Conservation (phyloP, 2,888 invertebrate species). For the Thumatha senex region DNA sequence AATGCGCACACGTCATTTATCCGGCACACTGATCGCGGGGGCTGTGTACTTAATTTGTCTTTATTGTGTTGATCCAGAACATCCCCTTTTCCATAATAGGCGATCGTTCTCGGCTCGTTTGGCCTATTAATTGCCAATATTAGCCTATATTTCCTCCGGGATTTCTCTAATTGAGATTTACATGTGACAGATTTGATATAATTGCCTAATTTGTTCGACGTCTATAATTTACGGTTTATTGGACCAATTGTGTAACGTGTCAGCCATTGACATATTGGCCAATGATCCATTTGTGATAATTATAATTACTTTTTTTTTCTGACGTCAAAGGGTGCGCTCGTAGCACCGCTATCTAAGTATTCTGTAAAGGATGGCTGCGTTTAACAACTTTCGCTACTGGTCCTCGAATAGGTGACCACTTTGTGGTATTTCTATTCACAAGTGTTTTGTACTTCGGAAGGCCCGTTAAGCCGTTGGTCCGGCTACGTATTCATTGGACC, state of each 20-base stretch:
- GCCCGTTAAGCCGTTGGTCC: too few species aligned
- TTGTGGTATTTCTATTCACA: too few species aligned
- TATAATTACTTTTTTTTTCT: too few species aligned
- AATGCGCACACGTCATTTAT: slow-evolving; percentile 51
- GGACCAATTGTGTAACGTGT: slow-evolving; percentile 7
- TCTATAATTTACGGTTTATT: slow-evolving; percentile 19
- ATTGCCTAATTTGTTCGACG: slow-evolving; percentile 16
- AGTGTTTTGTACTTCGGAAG: too few species aligned
- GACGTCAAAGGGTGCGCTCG: too few species aligned
- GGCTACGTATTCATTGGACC: too few species aligned
- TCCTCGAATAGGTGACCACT: too few species aligned
- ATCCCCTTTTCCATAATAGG: slow-evolving; percentile 40
- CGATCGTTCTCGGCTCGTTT: slow-evolving; percentile 59
- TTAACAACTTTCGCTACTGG: too few species aligned
- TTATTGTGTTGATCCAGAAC: slow-evolving; percentile 53
- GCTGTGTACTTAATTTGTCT: slow-evolving; percentile 63
- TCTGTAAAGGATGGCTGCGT: too few species aligned
- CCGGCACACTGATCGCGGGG: slow-evolving; percentile 46
- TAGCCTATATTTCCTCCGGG: slow-evolving; percentile 62
- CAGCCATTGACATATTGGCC: not conserved
- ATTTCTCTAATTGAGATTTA: slow-evolving; percentile 37
- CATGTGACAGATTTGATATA: slow-evolving; percentile 33
- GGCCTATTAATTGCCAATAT: slow-evolving; percentile 63
- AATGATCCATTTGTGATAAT: too few species aligned
- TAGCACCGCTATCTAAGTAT: too few species aligned